These are phyloP conservation scores for Drosophila repletoides DNA, from an alignment of 1,140 invertebrate species.

Conservation along the genomic window DNA sequence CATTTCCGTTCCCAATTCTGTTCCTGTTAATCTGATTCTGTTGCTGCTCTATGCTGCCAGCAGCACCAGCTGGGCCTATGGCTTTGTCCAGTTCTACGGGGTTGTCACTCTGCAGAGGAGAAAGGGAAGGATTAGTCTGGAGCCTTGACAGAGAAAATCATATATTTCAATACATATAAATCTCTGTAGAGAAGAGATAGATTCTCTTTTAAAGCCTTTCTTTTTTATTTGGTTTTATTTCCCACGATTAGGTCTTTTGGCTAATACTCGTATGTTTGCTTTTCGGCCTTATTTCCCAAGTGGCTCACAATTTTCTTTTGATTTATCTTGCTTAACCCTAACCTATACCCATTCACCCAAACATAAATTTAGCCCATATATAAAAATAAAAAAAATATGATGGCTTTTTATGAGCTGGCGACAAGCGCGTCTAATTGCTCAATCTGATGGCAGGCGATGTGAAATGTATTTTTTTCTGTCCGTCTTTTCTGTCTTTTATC, in stretches of 20 bases:
- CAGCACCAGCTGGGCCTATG: slow-evolving; percentile 40
- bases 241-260: too few relatives aligned
- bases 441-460: slow-evolving; percentile 42
- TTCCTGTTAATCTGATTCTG: slow-evolving; percentile 70
- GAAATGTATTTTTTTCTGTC: slow-evolving; percentile 34
- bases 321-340: slow-evolving; percentile 9
- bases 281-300: background rate
- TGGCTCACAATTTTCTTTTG: background rate
- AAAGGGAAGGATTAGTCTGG: background rate
- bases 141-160: background rate
- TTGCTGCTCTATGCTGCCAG: slow-evolving; percentile 44
- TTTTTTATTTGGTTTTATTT: too few relatives aligned
- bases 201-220: too few relatives aligned
- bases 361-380: slow-evolving; percentile 41
- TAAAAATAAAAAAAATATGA: slow-evolving; percentile 41
- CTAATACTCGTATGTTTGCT: too few relatives aligned
- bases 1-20: slow-evolving; percentile 35
- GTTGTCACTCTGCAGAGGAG: slow-evolving; percentile 63
- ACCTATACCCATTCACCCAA: slow-evolving; percentile 4
- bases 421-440: slow-evolving; percentile 65
- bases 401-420: slow-evolving; percentile 30
- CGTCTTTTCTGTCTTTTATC: slow-evolving; percentile 16
- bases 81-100: slow-evolving; percentile 67
- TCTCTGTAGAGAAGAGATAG: too few relatives aligned
- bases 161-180: background rate